Evolutionary conservation across 1,140 invertebrate species (phyloP).

Genomic region (Acromyrmex heyeri): DNA sequence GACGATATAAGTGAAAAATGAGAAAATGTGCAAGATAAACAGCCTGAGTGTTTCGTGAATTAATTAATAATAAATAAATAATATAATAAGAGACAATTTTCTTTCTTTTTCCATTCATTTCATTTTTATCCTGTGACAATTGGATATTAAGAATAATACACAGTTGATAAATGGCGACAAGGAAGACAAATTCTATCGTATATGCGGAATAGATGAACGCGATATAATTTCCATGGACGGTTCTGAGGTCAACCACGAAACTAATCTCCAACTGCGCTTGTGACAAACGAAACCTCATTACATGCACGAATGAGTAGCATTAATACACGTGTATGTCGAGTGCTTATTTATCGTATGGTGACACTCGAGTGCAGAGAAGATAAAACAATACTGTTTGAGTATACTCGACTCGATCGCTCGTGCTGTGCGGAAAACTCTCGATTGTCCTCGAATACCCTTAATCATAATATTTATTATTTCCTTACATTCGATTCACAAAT

Average conservation of each 20-base stretch:
- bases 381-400: conserved; percentile 40
- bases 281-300: conserved; percentile 17
- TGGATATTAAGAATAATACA: conserved; percentile 11
- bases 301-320: background rate
- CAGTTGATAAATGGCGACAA: background rate
- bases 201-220: background rate
- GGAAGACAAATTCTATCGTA: conserved; percentile 22
- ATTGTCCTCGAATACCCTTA: background rate
- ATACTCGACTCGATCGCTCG: conserved; percentile 31
- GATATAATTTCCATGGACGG: background rate
- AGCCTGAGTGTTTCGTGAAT: background rate
- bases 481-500: background rate
- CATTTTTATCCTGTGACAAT: background rate
- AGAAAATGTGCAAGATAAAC: background rate
- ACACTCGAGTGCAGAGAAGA: conserved; percentile 17
- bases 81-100: background rate
- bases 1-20: background rate
- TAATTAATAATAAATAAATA: conserved; percentile 17
- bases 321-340: conserved; percentile 25
- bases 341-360: conserved; percentile 13
- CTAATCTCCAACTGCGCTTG: conserved; percentile 26
- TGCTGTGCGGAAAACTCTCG: conserved; percentile 8
- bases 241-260: conserved; percentile 29
- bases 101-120: background rate
- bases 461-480: conserved; percentile 2